phyloP scores from a whole-genome alignment of 2,113 vertebrate species.

The Urocitellus parryii region DNA sequence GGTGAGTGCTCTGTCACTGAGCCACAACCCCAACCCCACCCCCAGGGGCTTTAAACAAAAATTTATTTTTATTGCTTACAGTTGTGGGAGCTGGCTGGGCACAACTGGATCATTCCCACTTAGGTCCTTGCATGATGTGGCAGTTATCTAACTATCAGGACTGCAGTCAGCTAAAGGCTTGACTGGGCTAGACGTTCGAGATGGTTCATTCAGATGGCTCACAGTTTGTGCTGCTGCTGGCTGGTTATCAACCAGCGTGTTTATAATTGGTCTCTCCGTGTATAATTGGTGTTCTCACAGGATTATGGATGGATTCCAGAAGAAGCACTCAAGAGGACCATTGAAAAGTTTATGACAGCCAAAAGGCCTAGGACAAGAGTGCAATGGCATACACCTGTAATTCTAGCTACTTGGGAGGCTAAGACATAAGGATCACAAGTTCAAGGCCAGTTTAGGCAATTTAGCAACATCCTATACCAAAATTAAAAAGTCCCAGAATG shows the following conservation, averaged over 20 bases:
- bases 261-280: background rate
- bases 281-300: background rate
- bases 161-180: background rate
- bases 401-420: too few species aligned
- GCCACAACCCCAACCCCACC: too few species aligned
- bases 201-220: background rate
- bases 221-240: background rate
- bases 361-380: background rate
- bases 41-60: background rate
- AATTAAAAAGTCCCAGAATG: too few species aligned
- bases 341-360: background rate
- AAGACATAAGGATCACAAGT: too few species aligned
- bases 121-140: background rate
- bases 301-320: slow-evolving; percentile 1
- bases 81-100: background rate
- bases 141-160: background rate
- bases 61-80: background rate
- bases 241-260: background rate
- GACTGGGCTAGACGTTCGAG: background rate
- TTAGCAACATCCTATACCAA: too few species aligned
- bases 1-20: too few species aligned
- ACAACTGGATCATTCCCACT: background rate
- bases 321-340: background rate
- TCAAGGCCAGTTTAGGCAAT: too few species aligned
- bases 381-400: too few species aligned